phyloP scores from a whole-genome alignment of 2,888 invertebrate species.

The Caenorhabditis afra region DNA sequence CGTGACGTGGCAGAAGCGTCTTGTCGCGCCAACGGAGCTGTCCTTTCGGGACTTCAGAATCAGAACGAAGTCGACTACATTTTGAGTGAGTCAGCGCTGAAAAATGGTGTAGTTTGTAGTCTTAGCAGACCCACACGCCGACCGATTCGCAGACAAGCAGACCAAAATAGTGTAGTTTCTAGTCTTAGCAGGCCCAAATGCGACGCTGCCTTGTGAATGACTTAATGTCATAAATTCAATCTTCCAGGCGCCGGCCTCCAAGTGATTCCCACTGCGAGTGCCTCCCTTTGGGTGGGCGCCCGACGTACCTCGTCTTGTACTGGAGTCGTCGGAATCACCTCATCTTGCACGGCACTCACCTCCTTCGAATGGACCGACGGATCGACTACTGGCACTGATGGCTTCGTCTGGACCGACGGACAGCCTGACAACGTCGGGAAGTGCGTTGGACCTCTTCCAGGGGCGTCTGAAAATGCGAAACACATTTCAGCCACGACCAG shows the following conservation, averaged over 20 bases:
- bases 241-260: constrained; percentile 16
- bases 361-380: constrained; percentile 37
- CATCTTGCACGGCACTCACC: constrained; percentile 1
- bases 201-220: no score
- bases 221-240: no score
- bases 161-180: no score
- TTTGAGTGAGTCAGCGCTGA: neutral
- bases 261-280: constrained; percentile 9
- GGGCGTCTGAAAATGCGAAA: no score
- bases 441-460: neutral
- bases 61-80: neutral
- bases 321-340: neutral
- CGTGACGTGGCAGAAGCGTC: neutral
- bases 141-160: no score
- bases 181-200: no score
- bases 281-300: constrained; percentile 20
- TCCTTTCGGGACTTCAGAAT: constrained; percentile 1
- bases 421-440: constrained; percentile 27
- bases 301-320: neutral
- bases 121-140: neutral
- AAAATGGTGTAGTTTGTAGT: neutral
- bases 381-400: constrained; percentile 18
- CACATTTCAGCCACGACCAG: constrained; percentile 19
- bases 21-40: neutral
- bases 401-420: neutral